These are phyloP conservation scores for Chiloscyllium punctatum DNA, from an alignment of 2,797 vertebrate species.

Conservation along the genomic window DNA sequence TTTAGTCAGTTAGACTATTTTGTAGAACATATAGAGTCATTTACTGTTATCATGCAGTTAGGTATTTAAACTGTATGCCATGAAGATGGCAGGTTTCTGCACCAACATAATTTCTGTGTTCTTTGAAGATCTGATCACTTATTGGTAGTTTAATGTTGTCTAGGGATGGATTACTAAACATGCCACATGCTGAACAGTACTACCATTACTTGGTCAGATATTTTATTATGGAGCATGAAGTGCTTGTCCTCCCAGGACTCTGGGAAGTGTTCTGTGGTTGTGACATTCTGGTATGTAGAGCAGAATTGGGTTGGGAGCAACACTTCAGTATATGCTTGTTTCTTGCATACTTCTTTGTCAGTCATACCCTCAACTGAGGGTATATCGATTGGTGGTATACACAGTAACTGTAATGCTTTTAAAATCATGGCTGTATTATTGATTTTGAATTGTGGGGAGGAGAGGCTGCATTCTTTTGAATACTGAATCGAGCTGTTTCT, in stretches of 20 bases:
- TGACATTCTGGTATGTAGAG: neutral
- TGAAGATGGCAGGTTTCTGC: neutral
- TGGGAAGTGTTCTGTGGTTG: neutral
- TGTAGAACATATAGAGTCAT: neutral
- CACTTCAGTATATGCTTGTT: neutral
- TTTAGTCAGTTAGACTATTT: neutral
- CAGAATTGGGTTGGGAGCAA: too few species aligned
- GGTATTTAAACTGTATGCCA: neutral
- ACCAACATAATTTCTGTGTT: neutral
- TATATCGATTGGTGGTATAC: neutral
- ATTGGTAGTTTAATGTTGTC: too few species aligned
- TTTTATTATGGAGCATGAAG: neutral
- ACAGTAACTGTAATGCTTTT: neutral
- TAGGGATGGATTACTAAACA: too few species aligned
- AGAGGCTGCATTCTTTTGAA: neutral
- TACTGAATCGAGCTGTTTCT: neutral
- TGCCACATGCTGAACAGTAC: neutral
- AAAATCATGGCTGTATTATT: neutral
- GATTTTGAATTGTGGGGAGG: neutral
- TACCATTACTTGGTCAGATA: neutral
- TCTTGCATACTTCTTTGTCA: neutral
- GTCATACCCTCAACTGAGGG: neutral
- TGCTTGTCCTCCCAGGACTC: neutral
- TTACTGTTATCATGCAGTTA: neutral
- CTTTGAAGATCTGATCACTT: neutral